These are phyloP conservation scores for Pangasianodon gigas DNA, from an alignment of 2,113 vertebrate species.

Conservation along the genomic window DNA sequence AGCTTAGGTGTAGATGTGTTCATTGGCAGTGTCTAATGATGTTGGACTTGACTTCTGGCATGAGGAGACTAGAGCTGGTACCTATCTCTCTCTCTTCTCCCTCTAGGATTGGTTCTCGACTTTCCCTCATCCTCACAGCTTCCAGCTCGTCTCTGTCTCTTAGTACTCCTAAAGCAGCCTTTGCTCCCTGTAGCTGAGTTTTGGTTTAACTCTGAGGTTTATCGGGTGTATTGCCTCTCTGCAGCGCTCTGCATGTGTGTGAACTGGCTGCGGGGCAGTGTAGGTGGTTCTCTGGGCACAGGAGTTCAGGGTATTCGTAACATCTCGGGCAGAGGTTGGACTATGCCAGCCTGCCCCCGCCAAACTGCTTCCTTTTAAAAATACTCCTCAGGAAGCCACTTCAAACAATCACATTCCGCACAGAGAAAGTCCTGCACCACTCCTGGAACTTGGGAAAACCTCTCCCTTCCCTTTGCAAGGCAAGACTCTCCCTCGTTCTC, in stretches of 20 bases:
- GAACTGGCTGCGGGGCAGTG: not conserved
- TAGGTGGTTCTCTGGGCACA: slow-evolving; percentile 17
- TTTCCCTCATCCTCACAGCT: not conserved
- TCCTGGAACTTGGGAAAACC: slow-evolving; percentile 62
- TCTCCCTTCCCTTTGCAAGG: slow-evolving; percentile 61
- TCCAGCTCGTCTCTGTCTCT: slow-evolving; percentile 6
- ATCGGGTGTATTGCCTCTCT: not conserved
- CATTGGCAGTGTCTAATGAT: not conserved
- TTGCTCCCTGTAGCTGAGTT: not conserved
- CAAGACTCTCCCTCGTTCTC: slow-evolving; percentile 12
- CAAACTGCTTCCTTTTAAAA: slow-evolving; percentile 60
- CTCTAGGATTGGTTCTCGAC: not conserved
- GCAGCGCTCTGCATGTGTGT: slow-evolving; percentile 9
- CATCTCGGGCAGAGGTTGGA: slow-evolving; percentile 50
- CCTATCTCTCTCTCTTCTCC: not conserved
- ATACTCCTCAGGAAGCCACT: slow-evolving; percentile 65
- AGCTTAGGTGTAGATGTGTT: not conserved
- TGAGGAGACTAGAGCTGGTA: not conserved
- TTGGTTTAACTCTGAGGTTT: not conserved
- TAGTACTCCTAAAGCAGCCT: slow-evolving; percentile 7
- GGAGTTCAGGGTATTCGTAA: slow-evolving; percentile 42
- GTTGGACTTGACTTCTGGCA: not conserved
- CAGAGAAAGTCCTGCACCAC: slow-evolving; percentile 56
- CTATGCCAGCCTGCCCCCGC: slow-evolving; percentile 53
- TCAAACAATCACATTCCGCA: slow-evolving; percentile 63